These are phyloP conservation scores for Amblyopsis rosae DNA, from an alignment of 2,113 vertebrate species.

Conservation along the genomic window DNA sequence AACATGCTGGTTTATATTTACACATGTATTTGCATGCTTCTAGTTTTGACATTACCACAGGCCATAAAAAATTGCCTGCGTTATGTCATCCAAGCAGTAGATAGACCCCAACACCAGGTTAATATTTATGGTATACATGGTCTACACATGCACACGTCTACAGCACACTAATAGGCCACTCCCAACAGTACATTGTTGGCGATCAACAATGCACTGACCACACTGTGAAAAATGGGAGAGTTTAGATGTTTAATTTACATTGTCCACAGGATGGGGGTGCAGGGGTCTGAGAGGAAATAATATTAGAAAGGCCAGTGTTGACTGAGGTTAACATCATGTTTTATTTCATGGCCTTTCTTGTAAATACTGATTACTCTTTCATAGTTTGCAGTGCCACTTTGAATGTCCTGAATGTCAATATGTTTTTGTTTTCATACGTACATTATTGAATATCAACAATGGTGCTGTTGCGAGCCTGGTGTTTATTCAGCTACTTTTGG, in stretches of 20 bases:
- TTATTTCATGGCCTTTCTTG: constrained; percentile 8
- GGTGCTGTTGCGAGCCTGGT: constrained; percentile 75
- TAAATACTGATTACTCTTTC: no score
- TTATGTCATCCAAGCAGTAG: constrained; percentile 49
- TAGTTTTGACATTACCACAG: no score
- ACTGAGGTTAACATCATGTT: neutral
- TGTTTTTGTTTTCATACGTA: constrained; percentile 74
- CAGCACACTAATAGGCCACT: constrained; percentile 74
- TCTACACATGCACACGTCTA: constrained; percentile 74
- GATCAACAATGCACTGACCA: constrained; percentile 92
- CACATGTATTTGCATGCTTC: no score
- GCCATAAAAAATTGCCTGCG: neutral
- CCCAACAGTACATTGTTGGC: constrained; percentile 95
- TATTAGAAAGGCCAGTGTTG: no score
- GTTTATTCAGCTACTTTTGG: constrained; percentile 70
- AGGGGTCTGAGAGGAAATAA: neutral
- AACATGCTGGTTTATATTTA: no score
- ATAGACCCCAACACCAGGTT: constrained; percentile 36
- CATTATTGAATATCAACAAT: constrained; percentile 89
- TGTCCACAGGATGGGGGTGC: constrained; percentile 35
- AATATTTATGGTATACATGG: constrained; percentile 42
- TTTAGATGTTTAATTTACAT: constrained; percentile 47
- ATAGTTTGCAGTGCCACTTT: constrained; percentile 7
- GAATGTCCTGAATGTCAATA: constrained; percentile 30
- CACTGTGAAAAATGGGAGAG: constrained; percentile 80